These are phyloP conservation scores for Troides aeacus DNA, from an alignment of 2,888 invertebrate genomes.

Conservation along the genomic window DNA sequence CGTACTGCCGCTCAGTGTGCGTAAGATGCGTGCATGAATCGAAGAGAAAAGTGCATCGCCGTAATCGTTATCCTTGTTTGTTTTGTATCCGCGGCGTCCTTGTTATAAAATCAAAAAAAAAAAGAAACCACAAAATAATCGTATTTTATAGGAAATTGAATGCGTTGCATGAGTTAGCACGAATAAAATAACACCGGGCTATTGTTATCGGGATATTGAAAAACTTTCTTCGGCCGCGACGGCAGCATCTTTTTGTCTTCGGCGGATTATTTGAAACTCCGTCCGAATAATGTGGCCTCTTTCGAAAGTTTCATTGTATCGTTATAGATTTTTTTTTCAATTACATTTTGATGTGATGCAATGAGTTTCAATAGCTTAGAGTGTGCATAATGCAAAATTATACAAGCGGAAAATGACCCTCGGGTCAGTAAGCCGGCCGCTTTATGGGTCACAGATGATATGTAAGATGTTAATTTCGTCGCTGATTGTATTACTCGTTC, in stretches of 20 bases:
- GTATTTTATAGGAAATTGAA: slow-evolving; percentile 55
- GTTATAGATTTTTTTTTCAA: slow-evolving; percentile 35
- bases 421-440: slow-evolving; percentile 60
- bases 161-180: slow-evolving; percentile 43
- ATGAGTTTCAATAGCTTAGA: slow-evolving; percentile 53
- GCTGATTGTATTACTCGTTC: slow-evolving; percentile 25
- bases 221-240: slow-evolving; percentile 62
- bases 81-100: slow-evolving; percentile 18
- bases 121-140: not conserved
- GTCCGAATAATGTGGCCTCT: slow-evolving; percentile 32
- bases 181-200: slow-evolving; percentile 52
- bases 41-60: slow-evolving; percentile 68
- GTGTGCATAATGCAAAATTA: slow-evolving; percentile 41
- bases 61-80: slow-evolving; percentile 41
- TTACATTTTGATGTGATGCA: slow-evolving; percentile 62
- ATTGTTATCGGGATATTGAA: slow-evolving; percentile 71
- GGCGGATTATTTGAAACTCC: slow-evolving; percentile 40
- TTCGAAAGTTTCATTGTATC: slow-evolving; percentile 35
- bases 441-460: slow-evolving; percentile 40
- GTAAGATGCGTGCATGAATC: slow-evolving; percentile 53
- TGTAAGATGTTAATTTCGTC: slow-evolving; percentile 31
- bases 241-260: slow-evolving; percentile 58
- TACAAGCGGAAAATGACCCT: slow-evolving; percentile 44
- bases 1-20: slow-evolving; percentile 65
- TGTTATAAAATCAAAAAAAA: not conserved